Conservation (phyloP, 2,113 vertebrate species). For the Oreotragus oreotragus region DNA sequence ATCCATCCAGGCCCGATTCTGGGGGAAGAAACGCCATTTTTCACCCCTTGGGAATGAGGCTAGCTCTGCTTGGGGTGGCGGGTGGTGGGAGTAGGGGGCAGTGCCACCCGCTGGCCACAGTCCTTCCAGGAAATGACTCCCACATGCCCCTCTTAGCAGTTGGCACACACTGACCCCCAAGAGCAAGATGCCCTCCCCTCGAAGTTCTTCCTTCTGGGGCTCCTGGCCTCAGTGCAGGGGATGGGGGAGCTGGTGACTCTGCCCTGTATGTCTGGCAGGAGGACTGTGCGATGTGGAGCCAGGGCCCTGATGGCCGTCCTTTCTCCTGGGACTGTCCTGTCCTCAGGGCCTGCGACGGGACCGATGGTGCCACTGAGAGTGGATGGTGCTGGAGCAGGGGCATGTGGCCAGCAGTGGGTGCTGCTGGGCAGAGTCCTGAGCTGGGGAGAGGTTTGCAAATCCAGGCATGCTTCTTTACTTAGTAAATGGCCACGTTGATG, state of each 20-base stretch:
- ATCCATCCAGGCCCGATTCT: too few species aligned
- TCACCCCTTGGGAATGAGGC: background rate
- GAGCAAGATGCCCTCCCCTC: background rate
- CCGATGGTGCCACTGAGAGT: accelerated
- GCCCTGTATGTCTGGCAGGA: background rate
- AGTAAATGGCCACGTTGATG: accelerated
- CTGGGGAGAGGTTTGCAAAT: background rate
- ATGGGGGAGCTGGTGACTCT: background rate
- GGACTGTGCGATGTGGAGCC: background rate
- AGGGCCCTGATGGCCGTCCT: too few species aligned
- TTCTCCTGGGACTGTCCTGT: background rate
- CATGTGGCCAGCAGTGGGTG: accelerated
- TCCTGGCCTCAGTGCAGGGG: background rate
- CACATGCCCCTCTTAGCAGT: background rate
- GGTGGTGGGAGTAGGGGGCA: background rate
- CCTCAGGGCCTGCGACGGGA: background rate
- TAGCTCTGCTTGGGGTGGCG: background rate
- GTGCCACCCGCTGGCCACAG: background rate
- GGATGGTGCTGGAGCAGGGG: too few species aligned
- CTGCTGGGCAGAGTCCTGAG: background rate
- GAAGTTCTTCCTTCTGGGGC: background rate
- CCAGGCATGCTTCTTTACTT: background rate
- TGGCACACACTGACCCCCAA: background rate
- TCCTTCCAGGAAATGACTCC: background rate
- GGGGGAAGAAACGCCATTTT: background rate